Evolutionary conservation across 2,888 invertebrate species (phyloP).

Genomic region (Pristionchus arcanus): DNA sequence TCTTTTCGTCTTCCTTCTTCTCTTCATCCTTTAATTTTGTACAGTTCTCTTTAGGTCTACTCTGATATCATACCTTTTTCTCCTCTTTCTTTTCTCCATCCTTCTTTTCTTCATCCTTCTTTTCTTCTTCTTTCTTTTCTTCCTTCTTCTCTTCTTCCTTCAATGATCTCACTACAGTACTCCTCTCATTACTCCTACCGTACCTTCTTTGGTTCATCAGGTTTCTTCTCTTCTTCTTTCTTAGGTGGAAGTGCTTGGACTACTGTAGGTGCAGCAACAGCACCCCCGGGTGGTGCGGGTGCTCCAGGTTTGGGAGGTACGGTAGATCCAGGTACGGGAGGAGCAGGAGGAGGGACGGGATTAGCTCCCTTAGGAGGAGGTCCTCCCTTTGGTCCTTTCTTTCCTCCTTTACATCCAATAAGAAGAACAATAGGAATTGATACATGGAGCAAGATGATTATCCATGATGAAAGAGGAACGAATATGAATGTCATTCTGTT

Average conservation of each 20-base stretch:
- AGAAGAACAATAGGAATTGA: neutral
- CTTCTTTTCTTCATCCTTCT: conserved; percentile 40
- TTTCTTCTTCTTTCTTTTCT: neutral
- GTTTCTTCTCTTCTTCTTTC: neutral
- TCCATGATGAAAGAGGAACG: neutral
- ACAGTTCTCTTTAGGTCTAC: neutral
- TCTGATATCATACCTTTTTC: conserved; percentile 54
- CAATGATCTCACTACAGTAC: neutral
- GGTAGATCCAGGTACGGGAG: conserved; percentile 23
- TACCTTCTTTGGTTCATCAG: conserved; percentile 25
- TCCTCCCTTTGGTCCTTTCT: neutral
- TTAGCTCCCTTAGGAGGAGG: neutral
- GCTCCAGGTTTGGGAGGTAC: conserved; percentile 36
- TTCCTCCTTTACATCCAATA: conserved; percentile 19
- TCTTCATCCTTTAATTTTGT: neutral
- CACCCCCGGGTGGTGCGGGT: conserved; percentile 7
- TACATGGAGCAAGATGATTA: neutral
- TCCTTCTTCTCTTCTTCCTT: conserved; percentile 27
- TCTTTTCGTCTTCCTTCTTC: neutral
- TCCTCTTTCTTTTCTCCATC: conserved; percentile 55
- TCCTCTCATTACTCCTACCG: neutral
- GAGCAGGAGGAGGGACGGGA: neutral
- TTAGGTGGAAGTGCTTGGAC: neutral
- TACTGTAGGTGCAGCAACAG: conserved; percentile 3
- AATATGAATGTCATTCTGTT: conserved; percentile 28